phyloP scores from a whole-genome alignment of 2,113 vertebrate genomes.

The Chamaea fasciata region DNA sequence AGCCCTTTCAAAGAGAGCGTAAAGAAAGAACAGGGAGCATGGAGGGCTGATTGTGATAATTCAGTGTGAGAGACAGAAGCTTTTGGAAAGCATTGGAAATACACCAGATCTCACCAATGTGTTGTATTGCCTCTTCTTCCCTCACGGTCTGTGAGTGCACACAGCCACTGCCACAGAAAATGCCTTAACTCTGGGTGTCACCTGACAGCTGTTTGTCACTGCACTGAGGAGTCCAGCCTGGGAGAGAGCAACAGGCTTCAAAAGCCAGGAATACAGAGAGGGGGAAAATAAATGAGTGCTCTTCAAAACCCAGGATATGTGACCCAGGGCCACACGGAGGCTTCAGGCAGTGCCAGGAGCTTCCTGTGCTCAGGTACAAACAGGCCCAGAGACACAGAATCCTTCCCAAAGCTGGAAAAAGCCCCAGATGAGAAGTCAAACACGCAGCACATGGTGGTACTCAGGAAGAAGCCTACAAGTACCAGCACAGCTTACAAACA shows the following conservation, averaged over 20 bases:
- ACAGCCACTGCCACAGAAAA: not conserved
- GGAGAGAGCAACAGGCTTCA: not conserved
- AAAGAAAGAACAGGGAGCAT: not conserved
- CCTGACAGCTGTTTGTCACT: not conserved
- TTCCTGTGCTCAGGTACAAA: not conserved
- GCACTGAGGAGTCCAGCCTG: not conserved
- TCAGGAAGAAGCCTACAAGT: not conserved
- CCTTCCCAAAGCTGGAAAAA: not conserved
- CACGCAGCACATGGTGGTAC: rapidly evolving
- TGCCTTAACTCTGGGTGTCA: not conserved
- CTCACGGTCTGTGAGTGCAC: not conserved
- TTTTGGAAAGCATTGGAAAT: not conserved
- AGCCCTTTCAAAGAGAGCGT: not conserved
- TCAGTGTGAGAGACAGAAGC: not conserved
- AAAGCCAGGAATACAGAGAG: not conserved
- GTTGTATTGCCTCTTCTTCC: not conserved
- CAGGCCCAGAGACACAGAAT: not conserved
- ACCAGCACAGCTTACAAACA: not conserved
- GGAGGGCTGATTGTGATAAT: not conserved
- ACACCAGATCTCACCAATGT: rapidly evolving
- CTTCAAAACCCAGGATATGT: not conserved
- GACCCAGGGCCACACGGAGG: not conserved
- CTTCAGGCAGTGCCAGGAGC: not conserved
- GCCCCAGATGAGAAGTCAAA: not conserved
- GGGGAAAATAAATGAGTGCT: not conserved